phyloP scores from a whole-genome alignment of 1,140 invertebrate genomes.

The Drosophila chauvacae region DNA sequence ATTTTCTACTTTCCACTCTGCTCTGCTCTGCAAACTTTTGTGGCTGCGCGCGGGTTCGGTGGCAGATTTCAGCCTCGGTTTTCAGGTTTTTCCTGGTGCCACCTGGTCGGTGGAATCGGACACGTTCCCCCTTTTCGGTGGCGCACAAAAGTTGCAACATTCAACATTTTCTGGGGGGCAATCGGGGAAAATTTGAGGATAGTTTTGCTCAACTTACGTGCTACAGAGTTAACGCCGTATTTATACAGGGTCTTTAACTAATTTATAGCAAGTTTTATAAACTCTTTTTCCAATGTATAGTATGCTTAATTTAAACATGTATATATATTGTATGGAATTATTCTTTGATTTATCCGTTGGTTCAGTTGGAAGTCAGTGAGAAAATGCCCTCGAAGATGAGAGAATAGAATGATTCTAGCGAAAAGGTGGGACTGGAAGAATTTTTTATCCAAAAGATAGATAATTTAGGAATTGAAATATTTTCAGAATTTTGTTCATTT shows the following conservation, averaged over 20 bases:
- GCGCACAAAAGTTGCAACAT: conserved; percentile 35
- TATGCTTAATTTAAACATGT: conserved; percentile 41
- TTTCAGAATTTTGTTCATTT: background rate
- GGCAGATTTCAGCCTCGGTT: conserved; percentile 14
- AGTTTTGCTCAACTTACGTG: conserved; percentile 61
- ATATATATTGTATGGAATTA: conserved; percentile 29
- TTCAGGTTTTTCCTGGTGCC: conserved; percentile 31
- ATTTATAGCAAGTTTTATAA: conserved; percentile 70
- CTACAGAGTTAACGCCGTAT: conserved; percentile 65
- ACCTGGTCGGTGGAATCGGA: conserved; percentile 55
- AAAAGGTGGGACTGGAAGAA: background rate
- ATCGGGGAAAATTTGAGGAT: conserved; percentile 15
- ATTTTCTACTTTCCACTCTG: conserved; percentile 28
- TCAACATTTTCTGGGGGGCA: conserved; percentile 27
- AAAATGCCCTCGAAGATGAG: background rate
- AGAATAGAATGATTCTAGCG: conserved; percentile 1
- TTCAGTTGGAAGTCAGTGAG: conserved; percentile 33
- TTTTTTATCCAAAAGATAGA: background rate
- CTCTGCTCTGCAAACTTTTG: conserved; percentile 39
- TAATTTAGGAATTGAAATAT: background rate
- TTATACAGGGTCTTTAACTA: conserved; percentile 70
- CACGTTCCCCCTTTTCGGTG: conserved; percentile 52
- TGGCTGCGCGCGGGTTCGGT: conserved; percentile 19
- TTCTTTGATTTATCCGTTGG: conserved; percentile 37
- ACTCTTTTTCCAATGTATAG: conserved; percentile 55